Conservation (phyloP, 2,797 vertebrate genomes). For the Sebastes minor region DNA sequence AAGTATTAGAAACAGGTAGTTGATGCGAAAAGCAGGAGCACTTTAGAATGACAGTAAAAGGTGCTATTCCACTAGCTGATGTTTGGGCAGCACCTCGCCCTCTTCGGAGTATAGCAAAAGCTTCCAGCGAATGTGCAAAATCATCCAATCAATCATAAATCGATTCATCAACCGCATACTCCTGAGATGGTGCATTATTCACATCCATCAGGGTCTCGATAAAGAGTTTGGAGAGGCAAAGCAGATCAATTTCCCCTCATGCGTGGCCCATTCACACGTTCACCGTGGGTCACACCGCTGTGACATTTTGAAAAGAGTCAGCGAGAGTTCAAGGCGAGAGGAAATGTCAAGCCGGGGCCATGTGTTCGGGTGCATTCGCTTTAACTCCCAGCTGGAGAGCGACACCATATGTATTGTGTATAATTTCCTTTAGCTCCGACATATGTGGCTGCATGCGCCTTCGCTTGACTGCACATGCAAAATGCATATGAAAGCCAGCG, state of each 20-base stretch:
- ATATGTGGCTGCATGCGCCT: constrained; percentile 19
- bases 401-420: constrained; percentile 23
- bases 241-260: constrained; percentile 28
- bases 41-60: not conserved
- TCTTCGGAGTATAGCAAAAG: not conserved
- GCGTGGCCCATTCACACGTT: constrained; percentile 30
- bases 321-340: constrained; percentile 61
- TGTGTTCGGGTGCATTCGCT: constrained; percentile 52
- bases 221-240: constrained; percentile 7
- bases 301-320: constrained; percentile 72
- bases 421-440: constrained; percentile 24
- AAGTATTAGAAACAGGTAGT: constrained; percentile 1
- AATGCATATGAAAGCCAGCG: not conserved
- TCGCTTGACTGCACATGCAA: constrained; percentile 17
- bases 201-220: not conserved
- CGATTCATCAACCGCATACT: constrained; percentile 10
- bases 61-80: not conserved
- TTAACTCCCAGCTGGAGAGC: constrained; percentile 57
- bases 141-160: constrained; percentile 5
- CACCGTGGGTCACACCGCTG: constrained; percentile 18
- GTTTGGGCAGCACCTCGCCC: not conserved
- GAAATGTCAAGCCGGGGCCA: constrained; percentile 70
- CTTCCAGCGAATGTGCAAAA: not conserved
- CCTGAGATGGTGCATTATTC: constrained; percentile 16
- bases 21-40: constrained; percentile 1